Evolutionary conservation across 2,797 vertebrate genomes (phyloP).

Genomic region (Halcyon smyrnensis): DNA sequence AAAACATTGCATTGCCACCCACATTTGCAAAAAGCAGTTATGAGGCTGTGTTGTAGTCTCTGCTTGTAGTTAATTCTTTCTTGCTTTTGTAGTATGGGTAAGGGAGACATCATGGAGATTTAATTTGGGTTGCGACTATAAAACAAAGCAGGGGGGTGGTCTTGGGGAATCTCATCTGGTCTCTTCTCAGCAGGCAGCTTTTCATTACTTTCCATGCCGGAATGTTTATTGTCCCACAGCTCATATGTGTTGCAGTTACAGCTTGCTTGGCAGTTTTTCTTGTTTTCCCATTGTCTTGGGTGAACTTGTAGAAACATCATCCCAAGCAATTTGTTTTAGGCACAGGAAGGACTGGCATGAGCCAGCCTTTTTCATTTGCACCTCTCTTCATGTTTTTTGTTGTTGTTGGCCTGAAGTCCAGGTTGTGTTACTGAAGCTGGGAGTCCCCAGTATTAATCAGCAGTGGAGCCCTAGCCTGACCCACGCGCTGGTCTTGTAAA

Average conservation of each 20-base stretch:
- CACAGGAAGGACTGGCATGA: not conserved
- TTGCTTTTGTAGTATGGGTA: not conserved
- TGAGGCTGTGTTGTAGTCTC: not conserved
- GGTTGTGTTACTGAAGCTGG: not conserved
- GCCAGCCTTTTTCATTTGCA: constrained; percentile 6
- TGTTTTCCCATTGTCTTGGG: constrained; percentile 39
- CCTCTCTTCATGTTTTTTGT: not conserved
- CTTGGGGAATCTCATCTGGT: constrained; percentile 40
- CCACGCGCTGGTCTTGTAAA: not conserved
- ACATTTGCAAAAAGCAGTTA: not conserved
- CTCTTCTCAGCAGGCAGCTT: constrained; percentile 62
- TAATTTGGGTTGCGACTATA: constrained; percentile 33
- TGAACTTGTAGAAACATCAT: constrained; percentile 12
- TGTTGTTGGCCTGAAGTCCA: not conserved
- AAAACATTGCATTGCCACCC: not conserved
- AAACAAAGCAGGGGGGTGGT: constrained; percentile 15
- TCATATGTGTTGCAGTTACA: constrained; percentile 21
- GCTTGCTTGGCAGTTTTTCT: constrained; percentile 41
- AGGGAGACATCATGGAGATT: constrained; percentile 18
- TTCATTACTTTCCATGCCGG: constrained; percentile 62
- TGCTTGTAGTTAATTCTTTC: constrained; percentile 3
- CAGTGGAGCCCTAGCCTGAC: not conserved
- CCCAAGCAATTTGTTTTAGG: not conserved
- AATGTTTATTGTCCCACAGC: constrained; percentile 57
- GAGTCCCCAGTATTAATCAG: not conserved